phyloP scores from a whole-genome alignment of 2,113 vertebrate species.

The Poecile atricapillus region DNA sequence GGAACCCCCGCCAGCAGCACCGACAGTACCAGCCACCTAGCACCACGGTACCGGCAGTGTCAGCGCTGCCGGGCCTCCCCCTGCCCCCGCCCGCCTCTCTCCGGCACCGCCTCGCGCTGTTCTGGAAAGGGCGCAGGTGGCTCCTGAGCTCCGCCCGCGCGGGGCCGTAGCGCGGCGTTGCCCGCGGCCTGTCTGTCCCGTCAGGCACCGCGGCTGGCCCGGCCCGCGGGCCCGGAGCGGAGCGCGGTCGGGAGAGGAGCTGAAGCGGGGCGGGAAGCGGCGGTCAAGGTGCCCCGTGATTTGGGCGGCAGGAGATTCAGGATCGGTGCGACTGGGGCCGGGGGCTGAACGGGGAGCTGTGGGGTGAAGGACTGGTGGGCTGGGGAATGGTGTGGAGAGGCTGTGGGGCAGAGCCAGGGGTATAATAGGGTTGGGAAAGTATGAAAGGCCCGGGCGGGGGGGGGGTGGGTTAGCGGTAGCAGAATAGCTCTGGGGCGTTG shows the following conservation, averaged over 20 bases:
- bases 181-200: not conserved
- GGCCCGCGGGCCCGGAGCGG: not conserved
- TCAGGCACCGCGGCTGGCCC: not conserved
- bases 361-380: no score
- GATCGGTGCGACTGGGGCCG: not conserved
- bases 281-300: rapidly evolving
- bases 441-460: no score
- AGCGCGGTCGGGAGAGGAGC: no score
- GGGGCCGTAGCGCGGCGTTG: not conserved
- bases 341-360: not conserved
- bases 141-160: not conserved
- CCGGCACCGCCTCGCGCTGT: no score
- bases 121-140: not conserved
- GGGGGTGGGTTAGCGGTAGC: no score
- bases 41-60: rapidly evolving
- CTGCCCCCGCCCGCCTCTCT: no score
- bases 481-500: no score
- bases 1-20: rapidly evolving
- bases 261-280: no score
- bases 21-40: not conserved
- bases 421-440: no score
- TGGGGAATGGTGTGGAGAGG: not conserved
- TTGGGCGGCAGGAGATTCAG: not conserved
- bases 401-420: not conserved
- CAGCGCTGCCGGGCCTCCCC: not conserved